Conservation (phyloP, 2,888 invertebrate genomes). For the Dynastes hyllus region DNA sequence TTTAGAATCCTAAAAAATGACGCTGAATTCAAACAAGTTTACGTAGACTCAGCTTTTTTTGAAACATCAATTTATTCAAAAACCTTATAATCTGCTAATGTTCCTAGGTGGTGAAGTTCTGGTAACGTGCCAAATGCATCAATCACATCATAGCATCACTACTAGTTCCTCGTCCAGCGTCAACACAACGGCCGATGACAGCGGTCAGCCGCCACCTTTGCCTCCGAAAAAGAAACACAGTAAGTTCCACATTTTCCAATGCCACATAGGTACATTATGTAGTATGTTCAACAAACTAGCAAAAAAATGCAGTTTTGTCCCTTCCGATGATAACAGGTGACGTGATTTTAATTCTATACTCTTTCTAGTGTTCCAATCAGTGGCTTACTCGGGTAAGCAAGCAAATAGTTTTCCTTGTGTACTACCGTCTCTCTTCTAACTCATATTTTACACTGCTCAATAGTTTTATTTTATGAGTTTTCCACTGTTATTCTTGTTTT, state of each 20-base stretch:
- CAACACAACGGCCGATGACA: slow-evolving; percentile 63
- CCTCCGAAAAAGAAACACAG: slow-evolving; percentile 96
- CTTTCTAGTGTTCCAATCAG: slow-evolving; percentile 92
- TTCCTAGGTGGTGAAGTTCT: slow-evolving; percentile 65
- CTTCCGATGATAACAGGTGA: slow-evolving; percentile 5
- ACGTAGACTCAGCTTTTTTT: no score
- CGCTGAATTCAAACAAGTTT: no score
- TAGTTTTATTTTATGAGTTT: slow-evolving; percentile 25
- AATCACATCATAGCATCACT: slow-evolving; percentile 66
- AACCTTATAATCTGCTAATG: no score
- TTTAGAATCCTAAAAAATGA: no score
- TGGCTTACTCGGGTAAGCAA: slow-evolving; percentile 96
- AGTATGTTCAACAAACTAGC: background rate
- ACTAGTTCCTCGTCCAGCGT: slow-evolving; percentile 56
- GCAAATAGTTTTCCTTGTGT: slow-evolving; percentile 69
- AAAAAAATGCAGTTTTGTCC: background rate
- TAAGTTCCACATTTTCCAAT: slow-evolving; percentile 75
- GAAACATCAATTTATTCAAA: no score
- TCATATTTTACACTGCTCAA: slow-evolving; percentile 16
- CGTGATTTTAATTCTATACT: slow-evolving; percentile 68
- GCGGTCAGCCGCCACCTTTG: slow-evolving; percentile 88
- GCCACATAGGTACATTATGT: background rate
- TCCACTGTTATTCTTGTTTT: background rate
- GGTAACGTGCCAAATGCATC: slow-evolving; percentile 69
- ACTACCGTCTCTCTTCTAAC: slow-evolving; percentile 42